These are phyloP conservation scores for Pseudopodoces humilis DNA, from an alignment of 2,113 vertebrate genomes.

Conservation along the genomic window DNA sequence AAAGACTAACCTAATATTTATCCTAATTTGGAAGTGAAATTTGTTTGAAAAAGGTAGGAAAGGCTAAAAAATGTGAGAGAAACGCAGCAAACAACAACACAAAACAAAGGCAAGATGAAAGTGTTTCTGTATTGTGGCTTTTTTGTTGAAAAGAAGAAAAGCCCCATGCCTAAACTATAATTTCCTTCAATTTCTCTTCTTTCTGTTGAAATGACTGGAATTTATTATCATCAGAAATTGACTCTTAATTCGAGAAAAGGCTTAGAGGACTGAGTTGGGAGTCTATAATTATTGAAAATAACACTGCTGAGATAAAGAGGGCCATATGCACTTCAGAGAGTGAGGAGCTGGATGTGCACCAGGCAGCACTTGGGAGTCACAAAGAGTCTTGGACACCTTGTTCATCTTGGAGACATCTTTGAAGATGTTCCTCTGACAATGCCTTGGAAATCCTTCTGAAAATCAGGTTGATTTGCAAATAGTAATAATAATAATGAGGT, in stretches of 20 bases:
- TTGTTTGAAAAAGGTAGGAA: not conserved
- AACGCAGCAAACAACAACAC: not conserved
- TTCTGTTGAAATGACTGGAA: not conserved
- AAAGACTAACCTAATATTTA: not conserved
- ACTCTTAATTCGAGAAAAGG: not conserved
- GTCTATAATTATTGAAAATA: not conserved
- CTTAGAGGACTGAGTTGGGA: not conserved
- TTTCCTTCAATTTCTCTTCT: not conserved
- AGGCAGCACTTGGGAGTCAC: not conserved
- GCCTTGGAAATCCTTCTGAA: not conserved
- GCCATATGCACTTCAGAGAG: rapidly evolving
- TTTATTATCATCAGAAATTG: not conserved
- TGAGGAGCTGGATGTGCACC: not conserved
- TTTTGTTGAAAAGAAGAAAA: not conserved
- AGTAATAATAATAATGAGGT: not conserved
- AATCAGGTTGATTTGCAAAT: not conserved
- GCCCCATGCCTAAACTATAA: not conserved
- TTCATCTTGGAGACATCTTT: not conserved
- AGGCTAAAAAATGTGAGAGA: not conserved
- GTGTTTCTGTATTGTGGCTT: not conserved
- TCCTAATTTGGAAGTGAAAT: not conserved
- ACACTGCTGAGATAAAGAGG: not conserved
- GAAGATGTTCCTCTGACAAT: rapidly evolving
- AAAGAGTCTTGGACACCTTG: rapidly evolving
- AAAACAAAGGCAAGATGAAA: not conserved